Base-by-base conservation (phyloP, 2,113 vertebrate genomes). In the Physeter macrocephalus region DNA sequence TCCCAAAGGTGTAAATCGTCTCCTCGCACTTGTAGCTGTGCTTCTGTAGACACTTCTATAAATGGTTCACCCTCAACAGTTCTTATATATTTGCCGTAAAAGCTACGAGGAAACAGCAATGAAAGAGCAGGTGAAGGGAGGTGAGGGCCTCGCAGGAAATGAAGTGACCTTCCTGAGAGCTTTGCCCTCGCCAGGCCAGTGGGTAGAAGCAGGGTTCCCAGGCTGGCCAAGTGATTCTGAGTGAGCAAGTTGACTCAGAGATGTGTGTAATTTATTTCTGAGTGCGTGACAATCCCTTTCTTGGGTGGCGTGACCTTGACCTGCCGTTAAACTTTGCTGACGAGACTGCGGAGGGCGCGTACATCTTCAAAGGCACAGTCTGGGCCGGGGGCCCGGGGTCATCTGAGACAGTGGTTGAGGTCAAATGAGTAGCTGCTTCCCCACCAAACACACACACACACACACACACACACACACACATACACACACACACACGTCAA, bases 311-410 rank as follows among this genome's bases (percentile, higher is more conserved):
- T 20, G 12, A 49, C 34, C 62, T 52, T 85, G 59, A 57, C 29
- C 36, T 49, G 59, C 52, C 5, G 0, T 46, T 20, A n/a, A 17
- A 54, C 89, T 64, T 64, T 66, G 52, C 34, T 49, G 74, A 3
- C 4, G 27, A 17, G 31, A 14, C 29, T 25, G 34, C 12, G n/a
- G 61, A 46, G 13, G 23, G 71, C 15, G 29, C 9, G 72, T 12
- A 9, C 36, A 8, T 59, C 46, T 84, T 36, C 3, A 7, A 29
- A 17, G 4, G 18, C 23, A 10, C 29, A 46, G 75, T 72, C 54
- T 31, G 2, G 31, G 12, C 8, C 0, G 6, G 75, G 46, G 46
- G 46, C 49, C 31, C 3, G 1, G 18, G 31, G 18, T 52, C 75
- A n/a, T 13, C 31, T n/a, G 46, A 78, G 46, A 78, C 3, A 18